Evolutionary conservation across 2,113 vertebrate genomes (phyloP).

Genomic region (Carassius gibelio): DNA sequence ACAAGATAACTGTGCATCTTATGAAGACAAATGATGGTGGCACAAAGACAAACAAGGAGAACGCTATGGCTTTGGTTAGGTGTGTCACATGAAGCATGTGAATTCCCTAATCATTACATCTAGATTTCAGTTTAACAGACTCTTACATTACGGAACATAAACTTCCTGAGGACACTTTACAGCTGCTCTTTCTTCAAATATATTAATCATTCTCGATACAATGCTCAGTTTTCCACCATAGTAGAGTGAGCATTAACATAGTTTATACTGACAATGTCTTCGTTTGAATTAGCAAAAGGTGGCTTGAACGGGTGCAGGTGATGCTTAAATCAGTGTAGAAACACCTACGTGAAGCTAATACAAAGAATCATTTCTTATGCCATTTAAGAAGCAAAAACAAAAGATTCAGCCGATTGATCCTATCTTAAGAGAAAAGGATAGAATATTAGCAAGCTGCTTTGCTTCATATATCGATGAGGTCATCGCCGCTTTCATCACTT

Average conservation of each 20-base stretch:
- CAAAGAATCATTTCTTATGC: background rate
- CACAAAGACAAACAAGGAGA: constrained; percentile 38
- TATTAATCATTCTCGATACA: background rate
- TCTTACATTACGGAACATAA: constrained; percentile 14
- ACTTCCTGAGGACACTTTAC: constrained; percentile 47
- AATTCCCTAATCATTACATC: constrained; percentile 12
- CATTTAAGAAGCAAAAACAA: background rate
- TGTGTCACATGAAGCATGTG: background rate
- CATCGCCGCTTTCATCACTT: constrained; percentile 96
- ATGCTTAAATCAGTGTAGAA: background rate
- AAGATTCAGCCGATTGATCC: background rate
- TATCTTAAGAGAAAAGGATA: background rate
- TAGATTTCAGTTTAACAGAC: background rate
- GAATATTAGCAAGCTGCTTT: background rate
- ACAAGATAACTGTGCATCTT: constrained; percentile 40
- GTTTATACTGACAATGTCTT: background rate
- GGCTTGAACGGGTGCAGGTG: constrained; percentile 7
- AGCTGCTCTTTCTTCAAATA: constrained; percentile 28
- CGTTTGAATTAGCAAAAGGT: background rate
- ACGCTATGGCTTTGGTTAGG: constrained; percentile 46
- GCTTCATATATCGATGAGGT: constrained; percentile 86
- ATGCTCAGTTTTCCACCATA: background rate
- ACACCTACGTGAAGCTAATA: background rate
- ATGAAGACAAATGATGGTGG: constrained; percentile 43
- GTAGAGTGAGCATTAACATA: background rate